Evolutionary conservation across 2,113 vertebrate genomes (phyloP).

Genomic region (Sorex araneus): DNA sequence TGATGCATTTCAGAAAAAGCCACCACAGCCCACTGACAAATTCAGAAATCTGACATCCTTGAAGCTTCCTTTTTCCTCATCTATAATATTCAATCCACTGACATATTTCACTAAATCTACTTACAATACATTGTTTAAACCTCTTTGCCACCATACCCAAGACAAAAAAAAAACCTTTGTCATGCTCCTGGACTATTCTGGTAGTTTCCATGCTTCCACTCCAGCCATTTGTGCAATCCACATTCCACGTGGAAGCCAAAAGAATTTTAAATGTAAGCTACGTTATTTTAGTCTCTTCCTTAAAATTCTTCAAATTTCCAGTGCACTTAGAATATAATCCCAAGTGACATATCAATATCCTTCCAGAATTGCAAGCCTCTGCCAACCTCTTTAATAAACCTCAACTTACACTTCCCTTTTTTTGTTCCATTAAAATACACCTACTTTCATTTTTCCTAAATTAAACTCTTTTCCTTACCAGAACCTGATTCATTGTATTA

Average conservation of each 20-base stretch:
- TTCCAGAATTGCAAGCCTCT: conserved; percentile 22
- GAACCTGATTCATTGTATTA: background rate
- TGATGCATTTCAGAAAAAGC: conserved; percentile 20
- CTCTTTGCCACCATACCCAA: background rate
- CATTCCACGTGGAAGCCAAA: background rate
- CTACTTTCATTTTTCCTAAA: conserved; percentile 2
- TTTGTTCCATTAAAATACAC: conserved; percentile 20
- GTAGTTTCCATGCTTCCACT: conserved; percentile 12
- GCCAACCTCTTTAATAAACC: conserved; percentile 9
- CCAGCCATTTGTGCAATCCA: background rate
- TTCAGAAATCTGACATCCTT: conserved; percentile 27
- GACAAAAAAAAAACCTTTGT: background rate
- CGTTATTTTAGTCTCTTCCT: background rate
- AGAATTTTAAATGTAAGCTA: background rate
- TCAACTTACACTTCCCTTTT: background rate
- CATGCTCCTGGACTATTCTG: background rate
- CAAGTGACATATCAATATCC: background rate
- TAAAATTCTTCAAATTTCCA: conserved; percentile 36
- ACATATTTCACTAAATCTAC: background rate
- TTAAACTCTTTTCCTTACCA: background rate
- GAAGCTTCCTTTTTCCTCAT: background rate
- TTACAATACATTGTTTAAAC: background rate
- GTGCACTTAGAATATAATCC: conserved; percentile 20
- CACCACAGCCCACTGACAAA: conserved; percentile 20
- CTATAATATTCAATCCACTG: background rate